A percentile compares a stretch with the other conserved stretches of the same genome.
phyloP scores from a whole-genome alignment of 2,113 vertebrate species.

The Saccopteryx bilineata region DNA sequence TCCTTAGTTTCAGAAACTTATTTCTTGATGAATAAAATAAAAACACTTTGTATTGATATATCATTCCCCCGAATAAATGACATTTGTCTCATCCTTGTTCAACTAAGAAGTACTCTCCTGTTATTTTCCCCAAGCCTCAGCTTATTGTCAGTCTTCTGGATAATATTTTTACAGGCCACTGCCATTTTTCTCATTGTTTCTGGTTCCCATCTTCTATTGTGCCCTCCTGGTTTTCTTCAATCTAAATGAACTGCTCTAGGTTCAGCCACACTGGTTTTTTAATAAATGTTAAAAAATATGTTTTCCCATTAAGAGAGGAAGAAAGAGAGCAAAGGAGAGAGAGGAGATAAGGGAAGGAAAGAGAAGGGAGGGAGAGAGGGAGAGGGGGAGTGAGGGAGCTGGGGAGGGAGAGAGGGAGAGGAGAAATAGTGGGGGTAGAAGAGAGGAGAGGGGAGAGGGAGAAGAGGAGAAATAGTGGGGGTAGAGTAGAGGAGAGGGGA shows the following conservation, averaged over 20 bases:
- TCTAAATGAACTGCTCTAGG: neutral
- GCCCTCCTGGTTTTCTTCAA: neutral
- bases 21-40: neutral
- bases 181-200: neutral
- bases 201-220: neutral
- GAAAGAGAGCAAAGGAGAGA: too few relatives aligned
- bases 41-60: neutral
- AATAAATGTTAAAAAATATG: too few relatives aligned
- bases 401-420: too few relatives aligned
- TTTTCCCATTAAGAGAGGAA: too few relatives aligned
- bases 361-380: too few relatives aligned
- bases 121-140: neutral
- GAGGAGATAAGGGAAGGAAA: too few relatives aligned
- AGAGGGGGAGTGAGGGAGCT: too few relatives aligned
- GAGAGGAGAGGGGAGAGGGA: too few relatives aligned
- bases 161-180: neutral
- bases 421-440: too few relatives aligned
- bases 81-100: neutral
- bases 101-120: neutral
- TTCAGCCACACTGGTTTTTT: neutral
- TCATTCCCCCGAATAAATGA: neutral
- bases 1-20: neutral
- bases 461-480: too few relatives aligned
- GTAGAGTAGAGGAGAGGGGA: too few relatives aligned
- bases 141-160: neutral